Conservation (phyloP, 2,888 invertebrate genomes). For the Ochropacha duplaris region DNA sequence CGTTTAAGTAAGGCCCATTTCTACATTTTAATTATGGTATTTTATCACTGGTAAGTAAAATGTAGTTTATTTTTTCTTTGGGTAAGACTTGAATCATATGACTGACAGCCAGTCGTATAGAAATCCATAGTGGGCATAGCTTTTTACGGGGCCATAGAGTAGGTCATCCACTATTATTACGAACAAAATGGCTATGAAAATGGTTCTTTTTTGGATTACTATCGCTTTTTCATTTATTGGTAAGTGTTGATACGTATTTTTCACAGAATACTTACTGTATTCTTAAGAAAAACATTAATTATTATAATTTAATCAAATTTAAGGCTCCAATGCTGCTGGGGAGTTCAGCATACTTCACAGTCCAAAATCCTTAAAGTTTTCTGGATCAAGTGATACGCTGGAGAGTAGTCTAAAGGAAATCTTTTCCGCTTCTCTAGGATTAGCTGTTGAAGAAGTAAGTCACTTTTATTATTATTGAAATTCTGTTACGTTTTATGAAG, state of each 20-base stretch:
- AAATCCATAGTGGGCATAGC: not conserved
- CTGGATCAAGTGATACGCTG: constrained; percentile 84
- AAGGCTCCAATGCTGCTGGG: constrained; percentile 82
- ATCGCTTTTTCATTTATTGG: constrained; percentile 64
- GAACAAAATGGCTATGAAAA: constrained; percentile 69
- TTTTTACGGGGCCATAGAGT: no score
- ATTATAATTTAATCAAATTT: constrained; percentile 21
- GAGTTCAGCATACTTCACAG: constrained; percentile 87
- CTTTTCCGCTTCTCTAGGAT: constrained; percentile 87
- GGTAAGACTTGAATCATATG: constrained; percentile 74
- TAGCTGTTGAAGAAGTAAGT: constrained; percentile 86
- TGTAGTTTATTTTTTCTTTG: constrained; percentile 11
- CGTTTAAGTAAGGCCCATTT: no score
- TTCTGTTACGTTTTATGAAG: not conserved
- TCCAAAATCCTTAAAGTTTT: constrained; percentile 87
- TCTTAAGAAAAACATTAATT: not conserved
- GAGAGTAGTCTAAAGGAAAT: constrained; percentile 87
- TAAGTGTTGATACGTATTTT: constrained; percentile 40
- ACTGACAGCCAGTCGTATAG: constrained; percentile 34
- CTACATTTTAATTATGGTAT: no score
- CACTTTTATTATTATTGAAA: not conserved
- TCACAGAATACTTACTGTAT: not conserved
- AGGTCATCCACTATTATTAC: constrained; percentile 50
- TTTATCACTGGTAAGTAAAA: no score
- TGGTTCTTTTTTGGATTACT: constrained; percentile 66